Evolutionary conservation across 2,888 invertebrate genomes (phyloP), one percentile per base, ranked within the genome.

Genomic region (Ferrisia virgata): DNA sequence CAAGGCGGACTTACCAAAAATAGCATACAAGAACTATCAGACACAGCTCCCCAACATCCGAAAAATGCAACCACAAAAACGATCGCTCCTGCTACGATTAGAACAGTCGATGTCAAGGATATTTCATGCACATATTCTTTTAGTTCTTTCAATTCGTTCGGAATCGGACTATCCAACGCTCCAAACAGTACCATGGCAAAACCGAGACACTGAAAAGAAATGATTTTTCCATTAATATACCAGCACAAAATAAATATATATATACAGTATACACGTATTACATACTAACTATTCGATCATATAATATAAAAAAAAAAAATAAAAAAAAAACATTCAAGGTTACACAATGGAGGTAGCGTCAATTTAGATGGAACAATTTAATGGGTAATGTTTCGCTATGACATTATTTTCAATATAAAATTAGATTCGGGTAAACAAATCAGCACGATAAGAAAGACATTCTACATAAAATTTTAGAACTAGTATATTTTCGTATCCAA

Each of bases 31-130:
- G 84, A 79, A 28, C 84, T 84, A 36, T 84, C 84, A 0, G 84
- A 53, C 13, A 84, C 84, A 22, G 84, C 79, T 39, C 84, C 84
- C 84, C 84, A 84, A 18, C 84, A 84, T 79, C 84, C 84, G 79
- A 84, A 84, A 36, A 84, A 84, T 5, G 84, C 84, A n/a, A 84
- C 79, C 6, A 84, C 22, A 22, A 84, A 84, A n/a, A 84, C 76
- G n/a, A 84, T 40, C 1, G 79, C 84, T n/a, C 84, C 84, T 15
- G 84, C 84, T 2, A 79, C 79, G 1, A 84, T 84, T 64, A 84
- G 28, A 18, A 84, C 80, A 25, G 69, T 84, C 53, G 84, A 79
- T 5, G 79, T 79, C 25, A 79, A 39, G 64, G 84, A 84, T 18
- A 79, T 18, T 6, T 84, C 84, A 43, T 84, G 8, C 64, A 76